Conservation (phyloP, 2,888 invertebrate species). For the Orthonevra nobilis region DNA sequence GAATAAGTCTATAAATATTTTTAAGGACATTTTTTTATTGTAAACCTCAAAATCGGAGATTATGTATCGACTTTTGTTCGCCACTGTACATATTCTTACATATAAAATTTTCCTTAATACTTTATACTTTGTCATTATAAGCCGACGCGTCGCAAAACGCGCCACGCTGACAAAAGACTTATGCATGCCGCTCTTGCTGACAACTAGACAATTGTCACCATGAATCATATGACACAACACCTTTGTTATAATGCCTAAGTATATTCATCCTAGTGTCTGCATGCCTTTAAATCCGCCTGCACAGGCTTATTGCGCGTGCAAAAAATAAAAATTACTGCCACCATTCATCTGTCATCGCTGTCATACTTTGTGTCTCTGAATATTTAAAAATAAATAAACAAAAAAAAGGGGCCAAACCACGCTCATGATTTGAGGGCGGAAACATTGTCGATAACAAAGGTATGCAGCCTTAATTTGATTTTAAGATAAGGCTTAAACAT, state of each 20-base stretch:
- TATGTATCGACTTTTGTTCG: no score
- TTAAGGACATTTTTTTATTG: no score
- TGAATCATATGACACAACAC: constrained; percentile 52
- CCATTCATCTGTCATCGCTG: constrained; percentile 30
- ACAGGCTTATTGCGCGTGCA: background rate
- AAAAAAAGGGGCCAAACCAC: background rate
- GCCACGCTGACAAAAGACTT: no score
- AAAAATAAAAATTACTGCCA: constrained; percentile 4
- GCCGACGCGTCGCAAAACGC: no score
- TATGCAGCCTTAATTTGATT: background rate
- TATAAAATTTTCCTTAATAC: no score
- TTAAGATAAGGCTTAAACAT: no score
- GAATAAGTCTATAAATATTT: no score
- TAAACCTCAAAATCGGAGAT: no score
- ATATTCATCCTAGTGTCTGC: constrained; percentile 5
- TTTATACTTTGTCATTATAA: no score
- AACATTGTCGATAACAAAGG: constrained; percentile 4
- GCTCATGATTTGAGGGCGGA: background rate
- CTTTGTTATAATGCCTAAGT: constrained; percentile 29
- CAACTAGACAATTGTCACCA: constrained; percentile 59
- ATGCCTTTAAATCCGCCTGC: constrained; percentile 7
- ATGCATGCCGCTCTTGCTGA: constrained; percentile 40
- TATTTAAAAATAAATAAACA: constrained; percentile 5
- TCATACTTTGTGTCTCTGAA: constrained; percentile 31
- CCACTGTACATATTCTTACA: no score